Conservation (phyloP, 2,888 invertebrate genomes). For the Pinctada fucata region DNA sequence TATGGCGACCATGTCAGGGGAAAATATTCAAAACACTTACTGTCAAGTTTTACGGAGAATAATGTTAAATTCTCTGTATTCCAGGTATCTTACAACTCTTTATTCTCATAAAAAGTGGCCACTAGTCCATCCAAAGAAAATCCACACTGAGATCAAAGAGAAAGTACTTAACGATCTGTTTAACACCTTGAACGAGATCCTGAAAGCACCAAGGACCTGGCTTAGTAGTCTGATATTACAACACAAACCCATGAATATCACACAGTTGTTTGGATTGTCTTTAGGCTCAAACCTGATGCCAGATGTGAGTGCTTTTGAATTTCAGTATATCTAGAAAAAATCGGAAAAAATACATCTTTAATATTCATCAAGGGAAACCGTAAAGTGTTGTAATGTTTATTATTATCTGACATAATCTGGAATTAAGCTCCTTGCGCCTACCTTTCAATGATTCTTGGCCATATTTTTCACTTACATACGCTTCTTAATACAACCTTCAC, state of each 20-base stretch:
- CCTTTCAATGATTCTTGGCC: too few relatives aligned
- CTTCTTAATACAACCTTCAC: too few relatives aligned
- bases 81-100: neutral
- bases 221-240: neutral
- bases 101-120: neutral
- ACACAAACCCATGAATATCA: neutral
- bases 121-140: neutral
- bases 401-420: too few relatives aligned
- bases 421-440: too few relatives aligned
- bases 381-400: too few relatives aligned
- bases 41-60: too few relatives aligned
- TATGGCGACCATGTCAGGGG: too few relatives aligned
- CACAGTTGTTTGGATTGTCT: neutral
- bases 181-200: neutral
- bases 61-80: neutral
- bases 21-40: too few relatives aligned
- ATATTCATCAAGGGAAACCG: too few relatives aligned
- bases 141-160: neutral
- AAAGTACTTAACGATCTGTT: neutral
- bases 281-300: neutral
- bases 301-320: neutral
- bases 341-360: too few relatives aligned
- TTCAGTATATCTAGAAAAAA: too few relatives aligned
- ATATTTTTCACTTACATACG: too few relatives aligned
- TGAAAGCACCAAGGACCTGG: neutral